Base-by-base conservation (phyloP, 23 tunicate species). In the Diplosoma virens region DNA sequence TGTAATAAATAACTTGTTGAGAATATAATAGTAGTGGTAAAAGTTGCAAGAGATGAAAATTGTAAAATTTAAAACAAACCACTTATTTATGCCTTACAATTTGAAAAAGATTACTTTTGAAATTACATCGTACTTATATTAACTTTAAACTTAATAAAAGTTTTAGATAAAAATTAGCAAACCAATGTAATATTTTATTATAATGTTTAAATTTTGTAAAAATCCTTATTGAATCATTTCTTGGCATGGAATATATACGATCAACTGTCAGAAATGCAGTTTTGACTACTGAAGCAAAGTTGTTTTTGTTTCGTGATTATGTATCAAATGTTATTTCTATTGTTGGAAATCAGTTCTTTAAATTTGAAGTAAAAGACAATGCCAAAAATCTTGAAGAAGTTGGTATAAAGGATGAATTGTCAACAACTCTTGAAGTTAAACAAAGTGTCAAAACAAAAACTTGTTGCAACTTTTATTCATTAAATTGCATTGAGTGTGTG, bases 211-310 rank as follows among this genome's bases (percentile, higher is more conserved):
- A n/a, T n/a, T n/a, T n/a, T n/a, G n/a, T n/a, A n/a, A n/a, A n/a
- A n/a, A n/a, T n/a, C n/a, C n/a, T n/a, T n/a, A n/a, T n/a, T n/a
- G n/a, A n/a, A n/a, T n/a, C n/a, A n/a, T n/a, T n/a, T n/a, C n/a
- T n/a, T n/a, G n/a, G n/a, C n/a, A n/a, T n/a, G n/a, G n/a, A 61
- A 3, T 26, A 14, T 61, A 35, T 67, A 34, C 35, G 23, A 23
- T 17, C 24, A 67, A 67, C 20, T n/a, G 52, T 72, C 20, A 72
- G 48, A 72, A 72, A 72, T 72, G 61, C 78, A 20, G 25, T 72
- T 72, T 9, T 72, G 5, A 21, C 78, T 3, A 9, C 48, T 9
- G 78, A 72, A 72, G 37, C 14, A 72, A 29, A 30, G 4, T 3
- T 72, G 5, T 22, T 72, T 2, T 30, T 4, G 9, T 21, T 48